Evolutionary conservation across 2,797 vertebrate species (phyloP).

Genomic region (Phoxinus dragarum): DNA sequence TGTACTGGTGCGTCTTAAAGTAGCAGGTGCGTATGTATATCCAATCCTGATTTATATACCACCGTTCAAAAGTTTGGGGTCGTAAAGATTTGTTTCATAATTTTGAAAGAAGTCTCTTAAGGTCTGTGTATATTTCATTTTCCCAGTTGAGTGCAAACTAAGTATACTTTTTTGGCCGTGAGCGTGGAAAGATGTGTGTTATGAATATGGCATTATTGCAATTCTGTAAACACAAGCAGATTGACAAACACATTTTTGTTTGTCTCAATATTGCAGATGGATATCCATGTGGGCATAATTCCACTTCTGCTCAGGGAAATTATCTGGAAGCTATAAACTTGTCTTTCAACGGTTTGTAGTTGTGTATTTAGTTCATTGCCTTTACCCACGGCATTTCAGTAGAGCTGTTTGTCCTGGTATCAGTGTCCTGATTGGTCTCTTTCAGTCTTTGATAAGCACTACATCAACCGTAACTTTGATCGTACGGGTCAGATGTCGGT

Average conservation of each 20-base stretch:
- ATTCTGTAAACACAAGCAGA: not conserved
- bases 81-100: too few relatives aligned
- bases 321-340: slow-evolving; percentile 98
- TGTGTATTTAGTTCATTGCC: not conserved
- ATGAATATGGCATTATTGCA: not conserved
- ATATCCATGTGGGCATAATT: slow-evolving; percentile 90
- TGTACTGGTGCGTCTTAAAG: slow-evolving; percentile 90
- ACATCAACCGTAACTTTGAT: slow-evolving; percentile 98
- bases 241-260: not conserved
- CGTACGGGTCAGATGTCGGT: slow-evolving; percentile 98
- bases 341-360: slow-evolving; percentile 91
- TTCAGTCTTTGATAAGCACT: slow-evolving; percentile 97
- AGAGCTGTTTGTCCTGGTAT: not conserved
- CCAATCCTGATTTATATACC: too few relatives aligned
- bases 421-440: not conserved
- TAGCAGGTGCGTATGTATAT: slow-evolving; percentile 82
- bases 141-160: not conserved
- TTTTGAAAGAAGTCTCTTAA: too few relatives aligned
- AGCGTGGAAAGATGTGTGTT: not conserved
- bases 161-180: not conserved
- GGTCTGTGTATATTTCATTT: too few relatives aligned
- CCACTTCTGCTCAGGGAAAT: slow-evolving; percentile 95
- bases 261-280: slow-evolving; percentile 78
- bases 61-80: too few relatives aligned
- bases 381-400: not conserved